Base-by-base conservation (phyloP, 2,113 vertebrate species). In the Upupa epops region DNA sequence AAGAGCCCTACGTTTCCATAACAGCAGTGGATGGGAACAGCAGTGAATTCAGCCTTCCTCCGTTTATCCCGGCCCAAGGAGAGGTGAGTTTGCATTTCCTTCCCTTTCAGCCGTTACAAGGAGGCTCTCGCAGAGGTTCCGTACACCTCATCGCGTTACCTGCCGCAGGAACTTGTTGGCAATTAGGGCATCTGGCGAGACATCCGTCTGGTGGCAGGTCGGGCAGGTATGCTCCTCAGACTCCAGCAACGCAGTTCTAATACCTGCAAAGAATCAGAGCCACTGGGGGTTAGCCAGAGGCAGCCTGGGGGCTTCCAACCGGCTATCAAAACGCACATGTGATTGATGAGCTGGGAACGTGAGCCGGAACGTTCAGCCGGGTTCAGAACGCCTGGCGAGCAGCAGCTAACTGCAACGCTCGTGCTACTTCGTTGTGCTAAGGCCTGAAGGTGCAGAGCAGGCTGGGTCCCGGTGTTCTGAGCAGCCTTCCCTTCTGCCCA, bases 81-180 rank as follows among this genome's bases (percentile, higher is more conserved):
- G 24, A 81, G 29, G 63, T 40, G 64, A 83, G 72, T 15, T 5
- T 64, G 0, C 24, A 69, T 31, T 37, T 83, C 60, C 3, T 4
- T 25, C 46, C 49, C 20, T 28, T 70, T n/a, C 10, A 69, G 12
- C 17, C 83, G 63, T 86, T 11, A 76, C 18, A 92, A 85, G 70
- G 0, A 66, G 10, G 71, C 51, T 70, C 26, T 66, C 15, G 36
- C 7, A 19, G 5, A 32, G 22, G 12, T 58, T 8, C 20, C 0
- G 4, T 36, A 48, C 54, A 80, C 60, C 25, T 20, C 3, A 71
- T 13, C 5, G 11, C 8, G 5, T 61, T 98, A 99, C 99, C 98
- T 99, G 99, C 89, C 99, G 97, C 56, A 99, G 98, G 93, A 99
- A 99, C 94, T 99, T 99, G 95, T 99, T 99, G 89, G 99, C 98